A percentile compares a stretch with the other conserved stretches of the same genome.
These are phyloP conservation scores for Crenichthys baileyi DNA, from an alignment of 2,797 vertebrate species.

Conservation along the genomic window DNA sequence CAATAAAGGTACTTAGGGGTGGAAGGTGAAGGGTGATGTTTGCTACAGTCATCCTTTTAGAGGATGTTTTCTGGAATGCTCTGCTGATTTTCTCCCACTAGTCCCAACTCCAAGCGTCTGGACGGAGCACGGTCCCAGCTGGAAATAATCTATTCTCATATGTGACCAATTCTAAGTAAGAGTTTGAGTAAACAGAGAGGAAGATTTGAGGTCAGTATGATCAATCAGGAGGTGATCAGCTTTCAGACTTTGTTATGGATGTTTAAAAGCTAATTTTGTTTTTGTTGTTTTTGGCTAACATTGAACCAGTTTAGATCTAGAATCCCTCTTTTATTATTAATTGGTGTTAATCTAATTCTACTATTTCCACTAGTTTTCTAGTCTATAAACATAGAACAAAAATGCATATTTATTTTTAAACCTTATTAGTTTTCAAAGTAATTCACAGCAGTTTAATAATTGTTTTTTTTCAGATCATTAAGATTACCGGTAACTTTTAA, in stretches of 20 bases:
- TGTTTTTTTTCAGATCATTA: too few relatives aligned
- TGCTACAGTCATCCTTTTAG: background rate
- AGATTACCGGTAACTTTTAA: too few relatives aligned
- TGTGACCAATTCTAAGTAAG: constrained; percentile 41
- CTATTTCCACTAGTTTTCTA: background rate
- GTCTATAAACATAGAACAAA: background rate
- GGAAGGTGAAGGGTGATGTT: background rate
- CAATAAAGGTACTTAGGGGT: background rate
- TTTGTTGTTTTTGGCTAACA: background rate
- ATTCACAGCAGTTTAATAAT: background rate
- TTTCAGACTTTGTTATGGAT: background rate
- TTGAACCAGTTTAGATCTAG: background rate
- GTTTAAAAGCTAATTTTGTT: background rate
- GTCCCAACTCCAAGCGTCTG: constrained; percentile 16
- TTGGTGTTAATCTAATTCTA: too few relatives aligned
- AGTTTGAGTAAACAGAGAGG: background rate
- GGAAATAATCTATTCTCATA: constrained; percentile 53
- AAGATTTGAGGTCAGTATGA: background rate
- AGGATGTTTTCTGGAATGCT: background rate
- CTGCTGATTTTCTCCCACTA: background rate
- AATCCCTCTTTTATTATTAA: background rate
- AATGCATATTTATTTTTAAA: background rate
- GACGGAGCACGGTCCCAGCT: constrained; percentile 54
- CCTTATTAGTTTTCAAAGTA: background rate
- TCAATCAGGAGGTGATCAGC: background rate